These are phyloP conservation scores for Sminthurides aquaticus DNA, from an alignment of 2,888 invertebrate genomes.

Conservation along the genomic window DNA sequence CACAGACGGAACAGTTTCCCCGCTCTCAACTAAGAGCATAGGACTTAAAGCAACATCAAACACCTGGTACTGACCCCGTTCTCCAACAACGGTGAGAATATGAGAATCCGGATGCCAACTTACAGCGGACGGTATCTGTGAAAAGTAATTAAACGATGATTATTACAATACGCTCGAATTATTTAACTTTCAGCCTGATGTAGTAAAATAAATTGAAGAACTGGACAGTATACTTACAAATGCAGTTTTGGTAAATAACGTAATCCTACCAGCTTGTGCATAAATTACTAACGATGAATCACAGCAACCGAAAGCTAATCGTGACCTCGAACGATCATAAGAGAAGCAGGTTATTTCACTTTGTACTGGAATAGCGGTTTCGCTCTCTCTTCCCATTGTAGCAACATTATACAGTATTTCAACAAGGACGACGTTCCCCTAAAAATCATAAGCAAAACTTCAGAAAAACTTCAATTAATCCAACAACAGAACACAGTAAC, in stretches of 20 bases:
- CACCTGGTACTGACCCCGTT: slow-evolving; percentile 38
- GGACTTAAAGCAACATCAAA: slow-evolving; percentile 42
- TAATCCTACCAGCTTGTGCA: slow-evolving; percentile 36
- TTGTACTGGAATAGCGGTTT: slow-evolving; percentile 38
- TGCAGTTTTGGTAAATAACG: slow-evolving; percentile 37
- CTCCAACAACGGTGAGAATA: slow-evolving; percentile 34
- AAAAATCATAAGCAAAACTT: slow-evolving; percentile 3
- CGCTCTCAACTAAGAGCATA: slow-evolving; percentile 30
- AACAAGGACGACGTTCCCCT: slow-evolving; percentile 36
- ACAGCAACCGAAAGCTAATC: slow-evolving; percentile 37
- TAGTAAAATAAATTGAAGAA: neutral
- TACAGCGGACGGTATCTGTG: slow-evolving; percentile 35
- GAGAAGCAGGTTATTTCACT: slow-evolving; percentile 36
- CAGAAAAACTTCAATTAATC: too few species aligned
- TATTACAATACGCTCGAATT: neutral
- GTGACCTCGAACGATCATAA: slow-evolving; percentile 28
- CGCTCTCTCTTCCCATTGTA: slow-evolving; percentile 28
- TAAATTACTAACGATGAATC: slow-evolving; percentile 38
- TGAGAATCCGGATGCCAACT: slow-evolving; percentile 39
- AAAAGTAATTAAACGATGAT: neutral
- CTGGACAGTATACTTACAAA: slow-evolving; percentile 31
- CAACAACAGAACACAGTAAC: neutral
- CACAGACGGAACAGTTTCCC: slow-evolving; percentile 30
- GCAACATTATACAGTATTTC: slow-evolving; percentile 36
- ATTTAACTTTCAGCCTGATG: neutral